These are phyloP conservation scores for Sorex maritimensis DNA, from an alignment of 2,797 vertebrate genomes.

Conservation along the genomic window DNA sequence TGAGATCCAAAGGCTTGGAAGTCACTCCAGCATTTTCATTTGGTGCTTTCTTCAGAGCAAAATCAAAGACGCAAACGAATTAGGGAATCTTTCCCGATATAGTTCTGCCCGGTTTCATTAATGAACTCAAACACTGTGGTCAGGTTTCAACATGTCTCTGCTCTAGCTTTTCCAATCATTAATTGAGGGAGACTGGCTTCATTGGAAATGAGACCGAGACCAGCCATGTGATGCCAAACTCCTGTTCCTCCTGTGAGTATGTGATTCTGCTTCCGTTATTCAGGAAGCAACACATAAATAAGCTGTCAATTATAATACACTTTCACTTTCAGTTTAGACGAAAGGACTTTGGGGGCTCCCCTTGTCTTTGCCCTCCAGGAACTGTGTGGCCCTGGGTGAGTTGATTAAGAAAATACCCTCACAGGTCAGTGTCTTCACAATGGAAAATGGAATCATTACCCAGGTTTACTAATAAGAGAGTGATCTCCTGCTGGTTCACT, in stretches of 20 bases:
- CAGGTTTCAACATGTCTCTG: neutral
- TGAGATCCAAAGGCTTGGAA: neutral
- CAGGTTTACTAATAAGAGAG: neutral
- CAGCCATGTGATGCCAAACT: neutral
- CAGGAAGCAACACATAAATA: neutral
- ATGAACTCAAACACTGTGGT: neutral
- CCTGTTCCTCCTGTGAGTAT: neutral
- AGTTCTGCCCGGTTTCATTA: neutral
- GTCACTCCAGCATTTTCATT: neutral
- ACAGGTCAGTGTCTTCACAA: neutral
- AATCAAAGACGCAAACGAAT: neutral
- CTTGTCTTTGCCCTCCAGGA: neutral
- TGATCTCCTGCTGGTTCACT: neutral
- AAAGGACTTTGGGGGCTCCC: neutral
- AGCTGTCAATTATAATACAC: no score
- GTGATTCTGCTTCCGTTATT: neutral
- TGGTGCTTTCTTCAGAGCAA: slow-evolving; percentile 37
- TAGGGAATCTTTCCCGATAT: neutral
- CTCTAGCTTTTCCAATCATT: slow-evolving; percentile 6
- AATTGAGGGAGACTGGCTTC: neutral
- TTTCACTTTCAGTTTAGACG: neutral
- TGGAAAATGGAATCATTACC: slow-evolving; percentile 12
- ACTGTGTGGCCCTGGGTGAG: neutral
- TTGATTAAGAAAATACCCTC: slow-evolving; percentile 1
- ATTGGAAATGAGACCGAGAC: neutral